Conservation (phyloP, 2,888 invertebrate species). For the Agrilus cyanescens region DNA sequence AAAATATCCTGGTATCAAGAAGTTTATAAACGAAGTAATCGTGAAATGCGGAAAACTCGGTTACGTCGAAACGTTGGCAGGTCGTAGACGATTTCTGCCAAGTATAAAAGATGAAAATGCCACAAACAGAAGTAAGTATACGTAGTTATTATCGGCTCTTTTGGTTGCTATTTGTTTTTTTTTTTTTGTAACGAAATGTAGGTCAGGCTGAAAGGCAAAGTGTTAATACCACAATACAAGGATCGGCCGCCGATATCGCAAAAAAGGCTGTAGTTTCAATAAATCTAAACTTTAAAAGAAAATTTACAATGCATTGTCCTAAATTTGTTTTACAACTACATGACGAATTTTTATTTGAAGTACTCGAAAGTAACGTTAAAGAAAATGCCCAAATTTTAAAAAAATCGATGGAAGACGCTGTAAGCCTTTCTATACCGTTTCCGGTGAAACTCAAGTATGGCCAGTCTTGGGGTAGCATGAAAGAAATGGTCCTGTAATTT, state of each 20-base stretch:
- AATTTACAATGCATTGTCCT: constrained; percentile 39
- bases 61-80: constrained; percentile 73
- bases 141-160: background rate
- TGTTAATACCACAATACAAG: constrained; percentile 90
- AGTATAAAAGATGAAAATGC: constrained; percentile 53
- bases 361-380: constrained; percentile 44
- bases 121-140: constrained; percentile 47
- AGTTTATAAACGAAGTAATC: constrained; percentile 43
- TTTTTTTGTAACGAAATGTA: constrained; percentile 23
- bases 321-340: constrained; percentile 82
- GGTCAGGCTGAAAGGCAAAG: constrained; percentile 91
- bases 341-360: constrained; percentile 93
- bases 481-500: constrained; percentile 24
- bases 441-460: constrained; percentile 82
- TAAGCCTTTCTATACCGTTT: constrained; percentile 62
- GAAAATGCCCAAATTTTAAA: constrained; percentile 54
- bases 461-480: constrained; percentile 61
- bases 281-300: constrained; percentile 43
- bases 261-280: constrained; percentile 82
- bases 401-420: constrained; percentile 68
- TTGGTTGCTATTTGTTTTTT: constrained; percentile 2
- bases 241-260: constrained; percentile 91
- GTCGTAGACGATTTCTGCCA: constrained; percentile 67
- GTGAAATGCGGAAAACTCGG: constrained; percentile 55
- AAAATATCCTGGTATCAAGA: constrained; percentile 57